Conservation (phyloP, 2,797 vertebrate genomes). For the Anas georgica region DNA sequence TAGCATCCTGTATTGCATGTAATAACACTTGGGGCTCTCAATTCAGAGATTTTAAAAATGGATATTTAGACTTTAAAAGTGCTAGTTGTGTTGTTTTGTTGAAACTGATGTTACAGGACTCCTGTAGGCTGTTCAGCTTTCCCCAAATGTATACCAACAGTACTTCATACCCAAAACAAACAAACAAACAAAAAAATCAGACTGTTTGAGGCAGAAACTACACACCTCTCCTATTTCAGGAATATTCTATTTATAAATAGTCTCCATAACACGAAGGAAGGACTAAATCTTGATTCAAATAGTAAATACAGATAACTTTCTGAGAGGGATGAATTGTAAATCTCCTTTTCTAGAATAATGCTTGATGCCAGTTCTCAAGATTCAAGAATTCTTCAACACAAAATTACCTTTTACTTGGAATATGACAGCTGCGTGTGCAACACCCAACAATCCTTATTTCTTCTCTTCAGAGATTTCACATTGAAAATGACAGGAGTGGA, state of each 20-base stretch:
- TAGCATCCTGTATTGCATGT: background rate
- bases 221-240: background rate
- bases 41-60: background rate
- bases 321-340: background rate
- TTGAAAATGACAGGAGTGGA: background rate
- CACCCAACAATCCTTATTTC: background rate
- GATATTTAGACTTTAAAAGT: background rate
- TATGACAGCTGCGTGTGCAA: background rate
- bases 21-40: background rate
- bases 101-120: background rate
- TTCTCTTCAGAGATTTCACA: background rate
- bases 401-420: background rate
- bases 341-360: background rate
- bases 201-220: background rate
- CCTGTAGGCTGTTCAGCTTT: no score
- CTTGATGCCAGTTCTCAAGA: background rate
- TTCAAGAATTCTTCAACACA: no score
- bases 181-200: background rate
- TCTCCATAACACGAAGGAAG: background rate
- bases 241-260: background rate
- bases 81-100: background rate
- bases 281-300: background rate
- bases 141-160: background rate
- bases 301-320: background rate
- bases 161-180: background rate